Conservation (phyloP, 2,113 vertebrate genomes). For the Pionites leucogaster region DNA sequence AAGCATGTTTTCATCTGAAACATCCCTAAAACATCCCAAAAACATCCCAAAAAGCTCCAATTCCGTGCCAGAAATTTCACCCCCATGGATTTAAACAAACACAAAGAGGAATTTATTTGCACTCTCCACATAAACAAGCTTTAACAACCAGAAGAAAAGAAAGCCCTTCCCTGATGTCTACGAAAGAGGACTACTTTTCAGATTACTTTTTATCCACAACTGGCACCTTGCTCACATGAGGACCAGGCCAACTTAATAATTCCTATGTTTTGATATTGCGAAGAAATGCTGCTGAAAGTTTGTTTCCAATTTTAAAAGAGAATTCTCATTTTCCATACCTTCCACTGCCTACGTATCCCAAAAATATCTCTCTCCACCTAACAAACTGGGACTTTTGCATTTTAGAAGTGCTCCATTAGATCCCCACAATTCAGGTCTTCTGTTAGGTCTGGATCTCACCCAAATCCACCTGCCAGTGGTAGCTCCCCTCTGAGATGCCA, state of each 20-base stretch:
- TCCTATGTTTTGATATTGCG: neutral
- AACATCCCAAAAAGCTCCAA: neutral
- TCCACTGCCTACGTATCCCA: neutral
- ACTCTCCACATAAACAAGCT: neutral
- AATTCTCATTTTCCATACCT: neutral
- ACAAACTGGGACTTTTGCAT: neutral
- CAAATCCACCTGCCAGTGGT: neutral
- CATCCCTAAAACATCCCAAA: neutral
- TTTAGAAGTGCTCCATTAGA: neutral
- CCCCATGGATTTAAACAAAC: neutral
- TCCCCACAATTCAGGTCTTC: neutral
- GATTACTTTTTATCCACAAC: neutral
- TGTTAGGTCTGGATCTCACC: neutral
- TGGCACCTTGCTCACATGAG: neutral
- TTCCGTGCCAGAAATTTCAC: neutral
- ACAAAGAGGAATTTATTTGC: neutral
- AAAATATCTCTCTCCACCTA: neutral
- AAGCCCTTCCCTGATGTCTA: neutral
- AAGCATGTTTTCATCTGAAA: neutral
- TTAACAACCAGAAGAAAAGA: neutral
- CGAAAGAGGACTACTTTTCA: neutral
- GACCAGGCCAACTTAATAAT: neutral
- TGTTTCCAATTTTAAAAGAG: neutral
- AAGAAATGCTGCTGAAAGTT: neutral
- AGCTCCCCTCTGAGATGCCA: neutral